These are phyloP conservation scores for Pristionchus japonicus DNA, from an alignment of 2,888 invertebrate species.

Conservation along the genomic window DNA sequence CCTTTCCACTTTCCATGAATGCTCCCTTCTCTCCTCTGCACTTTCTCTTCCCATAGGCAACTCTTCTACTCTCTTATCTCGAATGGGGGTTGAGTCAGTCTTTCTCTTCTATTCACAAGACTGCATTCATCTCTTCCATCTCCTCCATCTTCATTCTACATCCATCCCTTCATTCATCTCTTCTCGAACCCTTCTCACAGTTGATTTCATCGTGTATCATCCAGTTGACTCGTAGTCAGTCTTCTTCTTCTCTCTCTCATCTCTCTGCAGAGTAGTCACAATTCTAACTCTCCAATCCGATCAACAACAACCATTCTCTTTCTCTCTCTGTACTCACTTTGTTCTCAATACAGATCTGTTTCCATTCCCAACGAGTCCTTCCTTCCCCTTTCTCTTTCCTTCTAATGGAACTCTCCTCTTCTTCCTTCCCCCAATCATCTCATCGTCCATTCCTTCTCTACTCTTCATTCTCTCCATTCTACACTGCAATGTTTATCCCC, in stretches of 20 bases:
- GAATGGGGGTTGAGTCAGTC: not conserved
- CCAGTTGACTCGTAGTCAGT: not conserved
- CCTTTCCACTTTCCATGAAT: conserved; percentile 26
- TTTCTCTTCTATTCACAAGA: not conserved
- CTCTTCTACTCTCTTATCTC: not conserved
- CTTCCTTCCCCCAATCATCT: conserved; percentile 43
- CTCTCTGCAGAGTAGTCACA: conserved; percentile 21
- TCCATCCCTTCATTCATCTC: not conserved
- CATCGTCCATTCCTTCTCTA: not conserved
- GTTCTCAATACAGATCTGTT: not conserved
- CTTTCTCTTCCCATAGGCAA: not conserved
- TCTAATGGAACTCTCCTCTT: conserved; percentile 39
- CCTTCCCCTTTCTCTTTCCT: conserved; percentile 45
- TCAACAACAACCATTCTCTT: not conserved
- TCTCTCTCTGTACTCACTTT: not conserved
- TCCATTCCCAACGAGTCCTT: not conserved
- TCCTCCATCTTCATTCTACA: too few relatives aligned
- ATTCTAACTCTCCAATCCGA: not conserved
- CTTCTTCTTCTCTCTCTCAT: conserved; percentile 44
- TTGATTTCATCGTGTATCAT: too few relatives aligned
- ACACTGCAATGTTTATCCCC: too few relatives aligned
- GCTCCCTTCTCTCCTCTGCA: not conserved
- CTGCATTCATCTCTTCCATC: not conserved
- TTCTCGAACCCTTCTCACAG: not conserved
- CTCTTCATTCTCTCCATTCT: not conserved